Base-by-base conservation (phyloP, 2,113 vertebrate genomes). In the Cyphomyrus plagiostoma region DNA sequence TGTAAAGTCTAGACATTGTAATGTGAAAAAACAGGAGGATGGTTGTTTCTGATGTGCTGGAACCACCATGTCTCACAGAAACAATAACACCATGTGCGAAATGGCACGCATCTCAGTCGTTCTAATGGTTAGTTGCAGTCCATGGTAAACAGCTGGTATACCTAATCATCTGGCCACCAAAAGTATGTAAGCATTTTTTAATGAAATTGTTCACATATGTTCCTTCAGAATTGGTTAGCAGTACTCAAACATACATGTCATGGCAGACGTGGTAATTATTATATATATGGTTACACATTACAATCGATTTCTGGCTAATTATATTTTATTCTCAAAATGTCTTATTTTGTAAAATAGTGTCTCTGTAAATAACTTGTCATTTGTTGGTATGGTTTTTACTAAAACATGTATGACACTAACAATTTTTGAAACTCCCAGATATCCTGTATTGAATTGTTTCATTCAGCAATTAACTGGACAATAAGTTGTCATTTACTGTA, bases 301-400 rank as follows among this genome's bases (percentile, higher is more conserved):
- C 46, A 50, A 30, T 17, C 26, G 8, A 50, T 80, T 88, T 48
- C 53, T 70, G 45, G 45, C 58, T 5, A 74, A 48, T 50, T 74
- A 48, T 90, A 88, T 89, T 89, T 89, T 88, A 86, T 89, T 66
- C 83, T 82, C 90, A 89, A 62, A 35, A 82, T 91, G 26, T 89
- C 82, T 90, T 15, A 89, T 88, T 90, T 88, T 91, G 92, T 92
- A 92, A 90, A 89, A 89, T 88, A 90, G 74, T 92, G 90, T 45
- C 86, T 86, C 50, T 92, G 92, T 92, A 92, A 92, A 92, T 92
- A 91, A 49, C n/a, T 87, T 87, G 48, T 52, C 30, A 56, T 46
- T 23, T 70, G 87, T 89, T 50, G 35, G 88, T 88, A 89, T 89
- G 48, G 10, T 45, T 53, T 56, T 77, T 88, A 90, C 46, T 39